Evolutionary conservation across 2,797 vertebrate species (phyloP), one percentile per base, ranked within the genome.

Genomic region (Coendou prehensilis): DNA sequence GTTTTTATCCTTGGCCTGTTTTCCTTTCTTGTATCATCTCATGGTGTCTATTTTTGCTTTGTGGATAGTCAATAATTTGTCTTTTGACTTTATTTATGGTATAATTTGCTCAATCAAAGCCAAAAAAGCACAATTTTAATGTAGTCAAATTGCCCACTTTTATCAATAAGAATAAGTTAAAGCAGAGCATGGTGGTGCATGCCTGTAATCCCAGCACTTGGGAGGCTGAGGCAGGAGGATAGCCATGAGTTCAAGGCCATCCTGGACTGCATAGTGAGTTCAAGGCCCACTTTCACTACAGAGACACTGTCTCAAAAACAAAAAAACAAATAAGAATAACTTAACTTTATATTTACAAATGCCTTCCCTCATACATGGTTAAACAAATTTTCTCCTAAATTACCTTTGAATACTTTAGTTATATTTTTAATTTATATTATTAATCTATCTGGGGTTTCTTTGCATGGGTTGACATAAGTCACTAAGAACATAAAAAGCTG

Each of bases 401-500:
- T 87, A 57, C 54, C 64, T 94, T 79, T 56, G 1, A 91, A 57
- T 76, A 78, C 83, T 75, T 94, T 76, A 6, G 57, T 28, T 84
- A 28, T 33, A 3, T 69, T 73, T 94, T 76, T 14, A 75, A 75
- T 85, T 50, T 6, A 87, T 33, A 52, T 47, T 52, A 61, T 56
- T 86, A 89, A 76, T 71, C 5, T 76, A 50, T 33, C 33, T 89
- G 28, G 22, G 45, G 73, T 71, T 64, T 81, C 92, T 76, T 50
- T 76, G 9, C 37, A 69, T 86, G 15, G 2, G 56, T n/a, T 93
- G 59, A 89, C 50, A 41, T 80, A 96, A 79, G 83, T 37, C 6
- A 64, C 28, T 93, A 87, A 52, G 50, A 92, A 92, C 41, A 83
- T 52, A 87, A 10, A 92, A 93, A 90, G 26, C 52, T 95, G 15